Evolutionary conservation across 2,113 vertebrate species (phyloP), one percentile per base, ranked within the genome.

Genomic region (Oplegnathus fasciatus): DNA sequence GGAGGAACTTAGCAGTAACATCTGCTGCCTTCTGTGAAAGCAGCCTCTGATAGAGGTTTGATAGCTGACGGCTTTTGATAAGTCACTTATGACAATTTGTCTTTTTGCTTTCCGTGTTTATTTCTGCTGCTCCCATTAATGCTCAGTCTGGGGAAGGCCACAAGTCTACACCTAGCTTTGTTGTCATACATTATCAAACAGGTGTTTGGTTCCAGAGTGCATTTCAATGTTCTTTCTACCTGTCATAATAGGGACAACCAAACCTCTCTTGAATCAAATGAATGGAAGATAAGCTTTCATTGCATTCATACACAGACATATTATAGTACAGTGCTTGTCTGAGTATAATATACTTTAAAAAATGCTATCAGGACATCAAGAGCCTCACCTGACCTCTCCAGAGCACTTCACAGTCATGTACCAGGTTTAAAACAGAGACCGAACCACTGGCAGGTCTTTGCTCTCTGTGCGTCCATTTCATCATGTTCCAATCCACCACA

Each of bases 401-500:
- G 15, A 64, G 52, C 22, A 34, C 60, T 34, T 73, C 54, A 50
- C 15, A n/a, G 44, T 55, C 75, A 75, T 78, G 65, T 40, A 11
- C 14, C 24, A 24, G 54, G 48, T 55, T 75, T 65, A 81, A 75
- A 88, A 54, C 30, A 48, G 42, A 79, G 44, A 26, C 55, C 22
- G 61, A 81, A 78, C 61, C 71, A 67, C 69, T 69, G 68, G 81
- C 81, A 88, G 85, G 42, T 85, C 37, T 55, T 77, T 72, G 57
- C 68, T 76, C 75, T 71, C 62, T 40, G 57, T 52, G 72, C 22
- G 60, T 85, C 75, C 68, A 70, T 82, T 84, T 75, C 75, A 85
- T 86, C 88, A 78, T 76, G 83, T 87, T 89, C 75, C 82, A 83
- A 65, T 77, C 73, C 71, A 89, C 84, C 91, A 69, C 24, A 0